These are phyloP conservation scores for Girardia tigrina DNA, from an alignment of 2,888 invertebrate genomes.

Conservation along the genomic window DNA sequence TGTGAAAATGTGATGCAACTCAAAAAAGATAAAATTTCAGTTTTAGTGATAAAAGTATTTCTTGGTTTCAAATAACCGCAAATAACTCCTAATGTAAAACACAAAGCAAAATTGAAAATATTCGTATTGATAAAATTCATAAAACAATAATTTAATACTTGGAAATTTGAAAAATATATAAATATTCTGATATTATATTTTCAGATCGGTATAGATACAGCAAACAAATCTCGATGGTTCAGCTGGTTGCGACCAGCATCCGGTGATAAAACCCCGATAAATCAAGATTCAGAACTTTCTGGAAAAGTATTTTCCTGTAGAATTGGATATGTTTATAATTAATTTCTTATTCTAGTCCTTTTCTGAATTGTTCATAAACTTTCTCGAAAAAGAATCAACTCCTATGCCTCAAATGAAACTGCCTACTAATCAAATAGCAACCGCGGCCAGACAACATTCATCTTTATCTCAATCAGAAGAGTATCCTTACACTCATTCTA, in stretches of 20 bases:
- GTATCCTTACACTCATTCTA: constrained; percentile 1
- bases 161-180: no score
- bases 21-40: no score
- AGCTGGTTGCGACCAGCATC: constrained; percentile 19
- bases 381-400: background rate
- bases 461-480: background rate
- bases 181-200: no score
- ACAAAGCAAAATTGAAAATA: no score
- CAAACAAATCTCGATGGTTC: constrained; percentile 26
- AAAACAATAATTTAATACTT: no score
- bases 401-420: background rate
- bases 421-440: background rate
- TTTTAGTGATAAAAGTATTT: no score
- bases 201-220: constrained; percentile 28
- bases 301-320: background rate
- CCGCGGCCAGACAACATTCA: background rate
- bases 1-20: no score
- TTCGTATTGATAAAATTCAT: no score
- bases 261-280: background rate
- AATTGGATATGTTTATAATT: background rate
- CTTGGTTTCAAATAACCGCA: no score
- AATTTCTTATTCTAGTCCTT: background rate
- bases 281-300: background rate
- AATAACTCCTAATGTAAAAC: no score
- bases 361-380: background rate